phyloP scores from a whole-genome alignment of 2,888 invertebrate species.

The Trypoxylon attenuatum region DNA sequence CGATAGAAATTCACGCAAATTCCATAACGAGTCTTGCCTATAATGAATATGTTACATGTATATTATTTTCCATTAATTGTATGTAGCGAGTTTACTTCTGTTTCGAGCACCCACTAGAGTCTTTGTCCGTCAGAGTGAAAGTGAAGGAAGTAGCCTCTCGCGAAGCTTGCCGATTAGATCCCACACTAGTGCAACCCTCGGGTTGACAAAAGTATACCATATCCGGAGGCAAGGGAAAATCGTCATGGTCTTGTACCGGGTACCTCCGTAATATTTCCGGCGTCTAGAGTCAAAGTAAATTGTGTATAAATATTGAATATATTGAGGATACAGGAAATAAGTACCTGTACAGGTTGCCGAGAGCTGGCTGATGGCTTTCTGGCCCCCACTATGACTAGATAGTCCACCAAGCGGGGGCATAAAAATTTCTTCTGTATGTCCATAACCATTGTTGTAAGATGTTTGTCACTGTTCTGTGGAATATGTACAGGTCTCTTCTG shows the following conservation, averaged over 20 bases:
- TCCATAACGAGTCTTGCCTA: constrained; percentile 92
- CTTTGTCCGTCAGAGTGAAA: constrained; percentile 98
- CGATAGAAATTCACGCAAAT: constrained; percentile 99
- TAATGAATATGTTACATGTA: not conserved
- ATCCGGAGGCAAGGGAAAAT: constrained; percentile 97
- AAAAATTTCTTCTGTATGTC: constrained; percentile 87
- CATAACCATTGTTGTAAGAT: constrained; percentile 60
- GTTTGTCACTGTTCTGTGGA: constrained; percentile 66
- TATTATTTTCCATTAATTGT: not conserved
- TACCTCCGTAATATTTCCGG: constrained; percentile 97
- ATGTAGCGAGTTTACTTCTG: not conserved
- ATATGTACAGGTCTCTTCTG: constrained; percentile 53
- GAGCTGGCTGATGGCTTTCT: constrained; percentile 84
- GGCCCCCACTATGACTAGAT: constrained; percentile 97
- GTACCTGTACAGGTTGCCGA: constrained; percentile 86
- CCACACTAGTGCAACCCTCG: constrained; percentile 96
- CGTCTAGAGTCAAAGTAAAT: constrained; percentile 77
- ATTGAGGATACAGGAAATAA: not conserved
- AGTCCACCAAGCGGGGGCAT: constrained; percentile 94
- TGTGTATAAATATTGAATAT: not conserved
- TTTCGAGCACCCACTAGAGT: constrained; percentile 82
- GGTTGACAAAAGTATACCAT: constrained; percentile 99
- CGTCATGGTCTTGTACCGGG: constrained; percentile 95
- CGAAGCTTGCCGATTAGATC: constrained; percentile 87
- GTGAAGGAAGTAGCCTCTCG: constrained; percentile 97